A percentile compares a stretch with the other conserved stretches of the same genome.
Evolutionary conservation across 2,113 vertebrate species (phyloP).

Genomic region (Nothocercus julius): DNA sequence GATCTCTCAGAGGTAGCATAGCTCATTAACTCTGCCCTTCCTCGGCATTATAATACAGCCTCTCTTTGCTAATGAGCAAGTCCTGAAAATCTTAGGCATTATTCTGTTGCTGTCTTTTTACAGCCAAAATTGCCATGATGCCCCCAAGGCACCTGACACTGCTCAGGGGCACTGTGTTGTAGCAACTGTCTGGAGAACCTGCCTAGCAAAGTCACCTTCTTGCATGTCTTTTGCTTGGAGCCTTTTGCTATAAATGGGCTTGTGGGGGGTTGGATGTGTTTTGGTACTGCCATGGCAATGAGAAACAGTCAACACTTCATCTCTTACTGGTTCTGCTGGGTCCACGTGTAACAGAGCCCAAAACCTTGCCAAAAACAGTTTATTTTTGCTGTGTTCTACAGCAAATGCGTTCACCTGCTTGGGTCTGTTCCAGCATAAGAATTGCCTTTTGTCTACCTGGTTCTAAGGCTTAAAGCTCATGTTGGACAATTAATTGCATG

Average conservation of each 20-base stretch:
- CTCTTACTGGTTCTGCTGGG: neutral
- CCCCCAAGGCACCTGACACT: neutral
- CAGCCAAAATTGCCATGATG: neutral
- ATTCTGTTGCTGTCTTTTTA: slow-evolving; percentile 14
- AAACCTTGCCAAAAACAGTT: neutral
- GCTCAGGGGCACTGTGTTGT: neutral
- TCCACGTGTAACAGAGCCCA: neutral
- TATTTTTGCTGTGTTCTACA: slow-evolving; percentile 18
- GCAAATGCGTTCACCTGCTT: slow-evolving; percentile 6
- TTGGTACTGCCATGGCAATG: neutral
- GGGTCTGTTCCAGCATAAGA: neutral
- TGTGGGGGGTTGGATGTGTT: neutral
- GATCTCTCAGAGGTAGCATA: neutral
- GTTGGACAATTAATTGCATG: neutral
- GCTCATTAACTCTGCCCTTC: neutral
- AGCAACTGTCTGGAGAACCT: neutral
- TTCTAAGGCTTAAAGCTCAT: neutral
- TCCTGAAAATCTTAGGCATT: neutral
- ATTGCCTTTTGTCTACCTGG: neutral
- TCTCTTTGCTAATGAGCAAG: slow-evolving; percentile 13
- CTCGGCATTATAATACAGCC: neutral
- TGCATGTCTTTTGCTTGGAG: neutral
- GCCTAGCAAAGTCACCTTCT: neutral
- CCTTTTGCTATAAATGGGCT: neutral
- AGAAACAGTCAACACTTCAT: neutral